Percentiles rank a stretch among this genome's conserved stretches.
These are phyloP conservation scores for Drosophila ogumai DNA, from an alignment of 1,140 invertebrate species.

Conservation along the genomic window DNA sequence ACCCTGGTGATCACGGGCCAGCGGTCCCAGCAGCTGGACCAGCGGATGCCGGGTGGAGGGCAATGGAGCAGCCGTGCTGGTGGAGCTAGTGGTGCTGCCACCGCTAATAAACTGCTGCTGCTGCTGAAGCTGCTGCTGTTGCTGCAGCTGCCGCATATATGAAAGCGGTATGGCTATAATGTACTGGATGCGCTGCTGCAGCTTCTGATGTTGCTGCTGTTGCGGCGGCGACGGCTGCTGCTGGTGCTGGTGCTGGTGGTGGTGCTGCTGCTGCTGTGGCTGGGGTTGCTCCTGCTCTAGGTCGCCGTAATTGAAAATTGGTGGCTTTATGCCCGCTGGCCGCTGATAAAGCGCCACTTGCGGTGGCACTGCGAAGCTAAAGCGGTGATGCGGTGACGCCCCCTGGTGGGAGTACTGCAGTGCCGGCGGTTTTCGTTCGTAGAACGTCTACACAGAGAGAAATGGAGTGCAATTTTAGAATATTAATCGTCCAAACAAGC, in stretches of 20 bases:
- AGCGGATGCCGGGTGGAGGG: slow-evolving; percentile 38
- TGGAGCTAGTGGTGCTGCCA: slow-evolving; percentile 3
- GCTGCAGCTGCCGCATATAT: slow-evolving; percentile 75
- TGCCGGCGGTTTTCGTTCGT: slow-evolving; percentile 42
- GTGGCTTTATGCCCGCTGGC: slow-evolving; percentile 31
- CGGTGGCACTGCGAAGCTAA: slow-evolving; percentile 59
- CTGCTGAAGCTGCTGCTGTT: slow-evolving; percentile 52
- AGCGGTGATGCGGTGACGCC: slow-evolving; percentile 59
- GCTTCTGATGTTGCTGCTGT: slow-evolving; percentile 39
- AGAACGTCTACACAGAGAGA: slow-evolving; percentile 43
- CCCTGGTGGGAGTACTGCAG: slow-evolving; percentile 28
- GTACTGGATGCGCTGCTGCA: slow-evolving; percentile 70
- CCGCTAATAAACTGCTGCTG: slow-evolving; percentile 22
- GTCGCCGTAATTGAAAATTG: slow-evolving; percentile 55
- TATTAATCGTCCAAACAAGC: neutral
- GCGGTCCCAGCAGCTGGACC: slow-evolving; percentile 64
- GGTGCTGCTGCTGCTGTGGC: slow-evolving; percentile 9
- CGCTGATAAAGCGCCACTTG: slow-evolving; percentile 73
- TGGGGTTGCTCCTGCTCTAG: slow-evolving; percentile 29
- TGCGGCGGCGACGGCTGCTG: slow-evolving; percentile 30
- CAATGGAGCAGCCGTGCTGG: slow-evolving; percentile 24
- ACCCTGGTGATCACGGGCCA: slow-evolving; percentile 72
- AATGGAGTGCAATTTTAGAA: neutral
- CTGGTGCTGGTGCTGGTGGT: slow-evolving; percentile 20
- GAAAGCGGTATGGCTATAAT: slow-evolving; percentile 80